These are phyloP conservation scores for Uropetala carovei DNA, from an alignment of 2,888 invertebrate species.

Conservation along the genomic window DNA sequence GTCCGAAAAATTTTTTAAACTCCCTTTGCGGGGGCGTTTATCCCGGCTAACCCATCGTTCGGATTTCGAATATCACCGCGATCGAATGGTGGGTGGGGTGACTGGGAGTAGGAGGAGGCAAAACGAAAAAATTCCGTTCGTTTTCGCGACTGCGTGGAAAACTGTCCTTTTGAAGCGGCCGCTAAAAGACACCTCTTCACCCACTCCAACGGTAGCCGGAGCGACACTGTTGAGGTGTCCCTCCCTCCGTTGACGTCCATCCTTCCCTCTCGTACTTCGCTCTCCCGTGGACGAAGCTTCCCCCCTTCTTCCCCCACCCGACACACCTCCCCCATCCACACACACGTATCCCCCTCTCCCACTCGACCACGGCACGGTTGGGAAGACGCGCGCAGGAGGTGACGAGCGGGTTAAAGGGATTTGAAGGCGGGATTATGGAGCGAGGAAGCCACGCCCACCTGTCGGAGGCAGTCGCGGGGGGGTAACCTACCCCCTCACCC, in stretches of 20 bases:
- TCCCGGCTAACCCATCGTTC: neutral
- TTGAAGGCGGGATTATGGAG: slow-evolving; percentile 19
- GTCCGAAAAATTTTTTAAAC: neutral
- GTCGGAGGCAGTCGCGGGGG: neutral
- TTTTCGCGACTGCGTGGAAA: neutral
- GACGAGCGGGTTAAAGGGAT: neutral
- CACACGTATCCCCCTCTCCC: neutral
- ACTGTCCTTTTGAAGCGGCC: neutral
- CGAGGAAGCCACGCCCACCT: slow-evolving; percentile 19
- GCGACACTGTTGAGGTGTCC: neutral
- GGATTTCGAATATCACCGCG: no score
- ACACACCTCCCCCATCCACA: neutral
- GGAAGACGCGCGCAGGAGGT: slow-evolving; percentile 25
- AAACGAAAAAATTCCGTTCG: neutral
- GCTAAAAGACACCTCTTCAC: neutral
- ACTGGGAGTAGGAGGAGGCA: neutral
- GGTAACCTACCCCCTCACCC: neutral
- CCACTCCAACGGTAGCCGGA: neutral
- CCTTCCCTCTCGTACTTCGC: neutral
- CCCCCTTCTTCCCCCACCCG: neutral
- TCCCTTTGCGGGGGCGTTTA: neutral
- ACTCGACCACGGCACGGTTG: neutral
- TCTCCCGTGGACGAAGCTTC: neutral
- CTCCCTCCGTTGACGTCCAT: neutral
- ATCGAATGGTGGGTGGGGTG: neutral